phyloP scores from a whole-genome alignment of 2,113 vertebrate genomes.

The Nycticryphes semicollaris region DNA sequence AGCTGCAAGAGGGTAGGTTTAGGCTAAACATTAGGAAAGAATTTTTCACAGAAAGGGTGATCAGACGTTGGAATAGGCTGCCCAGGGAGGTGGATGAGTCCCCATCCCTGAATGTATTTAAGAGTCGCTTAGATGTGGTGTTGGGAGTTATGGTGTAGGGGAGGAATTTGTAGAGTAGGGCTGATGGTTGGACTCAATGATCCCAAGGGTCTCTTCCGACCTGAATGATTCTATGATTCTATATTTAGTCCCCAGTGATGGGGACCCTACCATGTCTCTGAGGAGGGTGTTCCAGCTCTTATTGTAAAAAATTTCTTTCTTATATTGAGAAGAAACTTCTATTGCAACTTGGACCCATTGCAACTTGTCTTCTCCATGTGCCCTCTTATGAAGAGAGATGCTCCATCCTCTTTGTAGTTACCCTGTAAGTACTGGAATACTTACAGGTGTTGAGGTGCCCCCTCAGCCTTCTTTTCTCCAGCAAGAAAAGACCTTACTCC shows the following conservation, averaged over 20 bases:
- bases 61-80: too few relatives aligned
- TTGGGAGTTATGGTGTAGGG: too few relatives aligned
- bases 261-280: neutral
- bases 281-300: neutral
- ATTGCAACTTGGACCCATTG: neutral
- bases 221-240: too few relatives aligned
- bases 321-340: neutral
- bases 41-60: too few relatives aligned
- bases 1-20: too few relatives aligned
- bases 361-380: neutral
- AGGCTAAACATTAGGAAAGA: too few relatives aligned
- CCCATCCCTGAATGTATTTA: too few relatives aligned
- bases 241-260: accelerated
- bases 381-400: neutral
- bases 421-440: neutral
- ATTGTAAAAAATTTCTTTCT: neutral
- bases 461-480: neutral
- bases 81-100: too few relatives aligned
- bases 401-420: neutral
- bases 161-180: too few relatives aligned
- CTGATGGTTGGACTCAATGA: too few relatives aligned
- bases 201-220: too few relatives aligned
- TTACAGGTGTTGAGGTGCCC: neutral
- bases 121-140: too few relatives aligned
- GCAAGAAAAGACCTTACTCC: neutral